Evolutionary conservation across 2,113 vertebrate species (phyloP).

Genomic region (Peucedramus taeniatus): DNA sequence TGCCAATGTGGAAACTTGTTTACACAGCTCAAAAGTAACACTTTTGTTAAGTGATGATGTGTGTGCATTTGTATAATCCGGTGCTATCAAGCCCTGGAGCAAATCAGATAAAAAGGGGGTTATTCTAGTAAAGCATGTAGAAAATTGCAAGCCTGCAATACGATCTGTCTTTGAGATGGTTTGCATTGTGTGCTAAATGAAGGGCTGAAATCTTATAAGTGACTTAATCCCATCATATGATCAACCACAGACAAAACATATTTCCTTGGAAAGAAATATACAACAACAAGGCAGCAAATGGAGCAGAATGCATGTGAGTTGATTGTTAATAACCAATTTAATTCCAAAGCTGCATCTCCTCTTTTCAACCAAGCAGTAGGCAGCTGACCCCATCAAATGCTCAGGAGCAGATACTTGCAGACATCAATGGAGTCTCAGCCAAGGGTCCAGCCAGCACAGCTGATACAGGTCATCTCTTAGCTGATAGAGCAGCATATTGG

Average conservation of each 20-base stretch:
- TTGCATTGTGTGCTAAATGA: conserved; percentile 1
- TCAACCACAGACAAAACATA: not conserved
- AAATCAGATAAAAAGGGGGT: conserved; percentile 1
- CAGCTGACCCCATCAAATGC: not conserved
- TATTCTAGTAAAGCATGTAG: not conserved
- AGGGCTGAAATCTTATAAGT: conserved; percentile 2
- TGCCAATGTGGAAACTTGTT: conserved; percentile 2
- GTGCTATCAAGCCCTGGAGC: not conserved
- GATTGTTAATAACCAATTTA: not conserved
- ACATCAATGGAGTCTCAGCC: not conserved
- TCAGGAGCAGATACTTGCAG: not conserved
- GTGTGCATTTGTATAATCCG: conserved; percentile 25
- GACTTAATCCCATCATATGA: not conserved
- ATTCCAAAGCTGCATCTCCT: not conserved
- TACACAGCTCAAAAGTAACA: not conserved
- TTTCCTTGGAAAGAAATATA: not conserved
- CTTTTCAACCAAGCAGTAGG: not conserved
- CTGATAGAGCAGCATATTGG: not conserved
- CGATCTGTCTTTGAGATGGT: not conserved
- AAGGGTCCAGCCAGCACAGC: not conserved
- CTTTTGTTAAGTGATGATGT: conserved; percentile 15
- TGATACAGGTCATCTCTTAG: not conserved
- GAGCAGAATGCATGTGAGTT: not conserved
- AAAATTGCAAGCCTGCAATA: conserved; percentile 11
- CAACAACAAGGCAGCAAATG: not conserved